Conservation (phyloP, 2,888 invertebrate species). For the Thelaira solivaga region DNA sequence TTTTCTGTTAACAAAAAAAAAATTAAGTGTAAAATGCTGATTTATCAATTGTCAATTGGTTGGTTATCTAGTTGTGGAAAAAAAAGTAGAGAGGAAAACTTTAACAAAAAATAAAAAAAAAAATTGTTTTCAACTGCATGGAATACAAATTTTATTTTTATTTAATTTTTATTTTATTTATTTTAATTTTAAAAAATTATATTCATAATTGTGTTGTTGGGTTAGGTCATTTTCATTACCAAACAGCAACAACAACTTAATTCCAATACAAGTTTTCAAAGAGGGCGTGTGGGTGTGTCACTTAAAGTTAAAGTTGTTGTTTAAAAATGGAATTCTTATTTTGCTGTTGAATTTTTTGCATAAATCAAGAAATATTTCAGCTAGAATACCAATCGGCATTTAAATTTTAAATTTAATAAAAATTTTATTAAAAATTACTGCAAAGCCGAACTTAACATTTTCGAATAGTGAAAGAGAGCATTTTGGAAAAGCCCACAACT, state of each 20-base stretch:
- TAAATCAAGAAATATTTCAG: not conserved
- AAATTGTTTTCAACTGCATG: not conserved
- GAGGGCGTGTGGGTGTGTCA: conserved; percentile 12
- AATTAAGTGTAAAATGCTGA: not conserved
- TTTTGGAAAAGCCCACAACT: no score
- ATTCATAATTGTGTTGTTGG: conserved; percentile 12
- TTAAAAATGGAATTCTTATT: conserved; percentile 22
- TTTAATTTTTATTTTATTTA: not conserved
- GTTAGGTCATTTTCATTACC: conserved; percentile 31
- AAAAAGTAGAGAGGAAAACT: not conserved
- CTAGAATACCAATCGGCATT: not conserved
- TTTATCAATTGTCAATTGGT: not conserved
- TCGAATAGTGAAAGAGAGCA: no score
- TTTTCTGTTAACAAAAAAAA: not conserved
- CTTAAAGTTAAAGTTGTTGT: no score
- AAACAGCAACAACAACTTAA: not conserved
- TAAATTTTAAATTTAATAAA: not conserved
- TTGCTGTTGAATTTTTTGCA: not conserved
- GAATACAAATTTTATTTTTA: not conserved
- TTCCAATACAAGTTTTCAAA: not conserved
- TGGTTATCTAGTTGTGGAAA: no score
- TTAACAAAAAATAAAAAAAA: not conserved
- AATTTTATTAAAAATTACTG: no score
- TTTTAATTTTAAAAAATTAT: not conserved
- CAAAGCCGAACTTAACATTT: no score